Conservation (phyloP, 2,113 vertebrate species). For the Sander lucioperca region DNA sequence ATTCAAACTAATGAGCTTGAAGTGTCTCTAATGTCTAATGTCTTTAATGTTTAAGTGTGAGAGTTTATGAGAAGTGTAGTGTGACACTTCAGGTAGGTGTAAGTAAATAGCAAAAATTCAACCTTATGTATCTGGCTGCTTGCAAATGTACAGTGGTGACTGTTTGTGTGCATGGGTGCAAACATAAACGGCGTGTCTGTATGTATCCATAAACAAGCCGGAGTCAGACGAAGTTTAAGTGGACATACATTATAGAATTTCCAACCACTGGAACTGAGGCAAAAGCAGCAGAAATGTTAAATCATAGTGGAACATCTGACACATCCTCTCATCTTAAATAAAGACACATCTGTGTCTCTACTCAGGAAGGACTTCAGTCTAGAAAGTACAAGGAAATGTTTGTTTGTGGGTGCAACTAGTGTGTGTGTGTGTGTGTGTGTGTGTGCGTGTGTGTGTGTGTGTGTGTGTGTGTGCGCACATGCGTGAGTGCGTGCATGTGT, state of each 20-base stretch:
- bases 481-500: not conserved
- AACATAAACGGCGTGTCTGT: not conserved
- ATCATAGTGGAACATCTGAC: conserved; percentile 69
- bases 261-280: conserved; percentile 31
- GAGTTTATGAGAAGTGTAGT: not conserved
- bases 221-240: conserved; percentile 48
- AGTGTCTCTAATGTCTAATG: not conserved
- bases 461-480: no score
- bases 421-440: conserved; percentile 3
- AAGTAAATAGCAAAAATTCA: conserved; percentile 5
- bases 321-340: conserved; percentile 42
- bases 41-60: not conserved
- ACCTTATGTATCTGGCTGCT: not conserved
- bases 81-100: not conserved
- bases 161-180: not conserved
- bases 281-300: conserved; percentile 52
- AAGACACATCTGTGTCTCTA: conserved; percentile 45
- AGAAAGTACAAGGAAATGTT: conserved; percentile 27
- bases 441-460: not conserved
- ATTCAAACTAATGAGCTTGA: not conserved
- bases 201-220: conserved; percentile 46
- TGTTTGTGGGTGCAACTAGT: not conserved
- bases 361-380: not conserved
- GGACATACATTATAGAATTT: conserved; percentile 26
- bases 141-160: not conserved